phyloP scores from a whole-genome alignment of 1,140 invertebrate genomes.

The Acyrthosiphon pisum region DNA sequence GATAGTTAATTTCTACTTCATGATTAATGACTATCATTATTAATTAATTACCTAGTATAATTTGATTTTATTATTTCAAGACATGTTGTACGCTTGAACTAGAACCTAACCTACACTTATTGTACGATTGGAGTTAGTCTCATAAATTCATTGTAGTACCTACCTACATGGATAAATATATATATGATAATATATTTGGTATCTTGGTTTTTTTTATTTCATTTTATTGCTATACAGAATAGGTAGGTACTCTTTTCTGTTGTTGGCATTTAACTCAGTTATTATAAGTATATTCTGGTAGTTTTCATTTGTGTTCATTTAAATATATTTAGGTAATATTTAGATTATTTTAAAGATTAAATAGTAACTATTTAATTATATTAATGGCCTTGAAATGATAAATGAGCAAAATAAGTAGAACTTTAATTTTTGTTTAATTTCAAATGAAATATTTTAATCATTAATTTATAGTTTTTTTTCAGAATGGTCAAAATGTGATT shows the following conservation, averaged over 20 bases:
- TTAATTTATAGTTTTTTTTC: neutral
- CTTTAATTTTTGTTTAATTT: neutral
- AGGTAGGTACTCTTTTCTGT: neutral
- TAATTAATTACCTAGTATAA: no score
- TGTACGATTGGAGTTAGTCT: neutral
- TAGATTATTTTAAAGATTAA: neutral
- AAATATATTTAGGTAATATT: neutral
- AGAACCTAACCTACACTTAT: no score
- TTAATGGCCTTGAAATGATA: neutral
- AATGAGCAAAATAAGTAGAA: neutral
- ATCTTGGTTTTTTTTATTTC: neutral
- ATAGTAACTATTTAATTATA: no score
- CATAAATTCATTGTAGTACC: neutral
- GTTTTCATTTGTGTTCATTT: neutral
- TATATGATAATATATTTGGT: no score
- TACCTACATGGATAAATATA: no score
- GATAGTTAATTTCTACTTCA: neutral
- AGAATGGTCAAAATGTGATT: neutral
- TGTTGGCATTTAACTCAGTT: neutral
- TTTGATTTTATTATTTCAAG: neutral
- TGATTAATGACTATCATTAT: neutral
- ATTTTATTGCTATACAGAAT: neutral
- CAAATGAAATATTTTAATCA: neutral
- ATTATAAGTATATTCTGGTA: neutral
- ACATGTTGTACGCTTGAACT: neutral